These are phyloP conservation scores for Dasysyrphus tricinctus DNA, from an alignment of 2,888 invertebrate species.

Conservation along the genomic window DNA sequence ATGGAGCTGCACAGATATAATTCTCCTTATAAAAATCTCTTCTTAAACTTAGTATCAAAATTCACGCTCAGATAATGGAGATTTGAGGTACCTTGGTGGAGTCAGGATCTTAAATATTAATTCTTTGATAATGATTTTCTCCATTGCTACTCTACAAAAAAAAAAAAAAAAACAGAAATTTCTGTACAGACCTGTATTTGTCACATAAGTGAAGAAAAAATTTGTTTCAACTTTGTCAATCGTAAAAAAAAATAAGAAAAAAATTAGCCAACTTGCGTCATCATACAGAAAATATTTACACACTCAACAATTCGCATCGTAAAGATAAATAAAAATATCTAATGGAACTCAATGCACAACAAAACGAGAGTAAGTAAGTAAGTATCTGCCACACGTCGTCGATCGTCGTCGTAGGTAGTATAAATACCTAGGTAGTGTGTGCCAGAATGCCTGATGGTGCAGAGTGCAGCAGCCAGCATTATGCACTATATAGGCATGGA, in stretches of 20 bases:
- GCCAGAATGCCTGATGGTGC: background rate
- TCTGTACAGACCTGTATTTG: no score
- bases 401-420: background rate
- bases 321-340: conserved; percentile 47
- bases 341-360: conserved; percentile 55
- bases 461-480: background rate
- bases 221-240: background rate
- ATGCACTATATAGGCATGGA: background rate
- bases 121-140: no score
- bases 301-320: conserved; percentile 22
- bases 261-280: conserved; percentile 39
- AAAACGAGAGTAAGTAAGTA: conserved; percentile 35
- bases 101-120: no score
- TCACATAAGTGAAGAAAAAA: no score
- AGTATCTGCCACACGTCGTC: conserved; percentile 19
- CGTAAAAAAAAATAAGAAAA: background rate
- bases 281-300: conserved; percentile 2
- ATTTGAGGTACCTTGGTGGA: no score
- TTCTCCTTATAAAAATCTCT: no score
- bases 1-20: no score
- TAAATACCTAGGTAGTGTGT: conserved; percentile 31
- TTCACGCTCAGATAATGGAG: no score
- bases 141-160: no score
- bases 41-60: no score
- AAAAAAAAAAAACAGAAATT: no score